Conservation (phyloP, 53 echinoderm and acorn worm species). For the Actinopyga echinites region DNA sequence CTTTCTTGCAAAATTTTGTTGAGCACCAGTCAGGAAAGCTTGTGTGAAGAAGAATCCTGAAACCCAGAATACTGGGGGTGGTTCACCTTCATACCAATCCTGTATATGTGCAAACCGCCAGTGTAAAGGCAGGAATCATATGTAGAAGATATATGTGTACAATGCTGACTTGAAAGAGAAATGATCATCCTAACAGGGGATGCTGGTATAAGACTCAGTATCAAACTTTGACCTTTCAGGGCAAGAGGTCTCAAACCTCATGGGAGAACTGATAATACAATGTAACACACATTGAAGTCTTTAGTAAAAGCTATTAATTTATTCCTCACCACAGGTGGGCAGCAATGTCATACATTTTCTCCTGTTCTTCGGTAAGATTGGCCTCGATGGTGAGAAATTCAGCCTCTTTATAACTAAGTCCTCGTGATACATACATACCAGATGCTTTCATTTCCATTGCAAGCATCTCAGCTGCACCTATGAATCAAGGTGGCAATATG, state of each 20-base stretch:
- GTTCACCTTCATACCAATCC: conserved; percentile 97
- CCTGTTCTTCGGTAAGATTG: conserved; percentile 67
- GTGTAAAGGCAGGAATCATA: too few relatives aligned
- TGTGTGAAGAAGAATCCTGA: conserved; percentile 99
- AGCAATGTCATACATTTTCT: conserved; percentile 82
- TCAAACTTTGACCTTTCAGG: too few relatives aligned
- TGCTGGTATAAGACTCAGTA: too few relatives aligned
- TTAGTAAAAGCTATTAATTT: too few relatives aligned
- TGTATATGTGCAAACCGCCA: conserved; percentile 47
- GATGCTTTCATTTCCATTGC: conserved; percentile 98
- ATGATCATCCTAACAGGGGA: too few relatives aligned
- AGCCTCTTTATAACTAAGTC: conserved; percentile 80
- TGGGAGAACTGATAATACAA: too few relatives aligned
- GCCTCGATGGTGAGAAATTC: conserved; percentile 82
- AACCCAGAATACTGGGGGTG: conserved; percentile 96
- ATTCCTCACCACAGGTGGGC: conserved; percentile 84
- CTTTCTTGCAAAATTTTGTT: conserved; percentile 98
- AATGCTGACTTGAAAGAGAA: too few relatives aligned
- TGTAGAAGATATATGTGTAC: too few relatives aligned
- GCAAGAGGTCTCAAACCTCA: too few relatives aligned
- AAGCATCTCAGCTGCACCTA: conserved; percentile 94
- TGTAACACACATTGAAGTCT: too few relatives aligned
- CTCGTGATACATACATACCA: conserved; percentile 81
- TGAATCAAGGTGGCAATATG: too few relatives aligned
- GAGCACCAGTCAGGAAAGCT: conserved; percentile 96